Base-by-base conservation (phyloP, 2,888 invertebrate genomes). In the Caenorhabditis sp. region DNA sequence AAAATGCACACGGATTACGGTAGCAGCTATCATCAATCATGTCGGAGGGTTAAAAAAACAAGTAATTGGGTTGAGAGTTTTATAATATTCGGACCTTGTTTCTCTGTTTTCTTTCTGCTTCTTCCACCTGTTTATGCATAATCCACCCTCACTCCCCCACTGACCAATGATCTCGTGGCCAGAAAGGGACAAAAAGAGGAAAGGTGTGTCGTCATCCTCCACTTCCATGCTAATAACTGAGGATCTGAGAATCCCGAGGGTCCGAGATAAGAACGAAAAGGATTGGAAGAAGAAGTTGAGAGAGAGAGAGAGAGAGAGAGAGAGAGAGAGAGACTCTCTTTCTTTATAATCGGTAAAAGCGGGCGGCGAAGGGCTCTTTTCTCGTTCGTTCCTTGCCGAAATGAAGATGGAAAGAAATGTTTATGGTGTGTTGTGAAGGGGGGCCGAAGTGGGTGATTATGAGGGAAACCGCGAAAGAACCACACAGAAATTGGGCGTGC, bases 101-200 rank as follows among this genome's bases (percentile, higher is more conserved):
- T 27, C 15, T 17, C 13, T 22, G 8, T 55, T 27, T 45, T 48
- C 37, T 46, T 45, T 43, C 53, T 20, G 11, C 20, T 27, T 39
- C 50, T 63, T 66, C 22, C 56, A 66, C 56, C 56, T 66, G 66
- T 55, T 58, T 50, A 37, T 41, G 48, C 17, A 20, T 39, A 50
- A 65, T 55, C 65, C 65, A 65, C 55, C 55, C 55, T 65, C 55
- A 56, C 26, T 11, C 24, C 5, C 17, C 24, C 45, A n/a, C n/a
- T n/a, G 63, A 45, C 63, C 26, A 55, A 55, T 63, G 46, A 55
- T 45, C 46, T 22, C 26, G 22, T 32, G 46, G 24, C n/a, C 13
- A 13, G 30, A 58, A 58, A 32, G 8, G 13, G 24, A 15, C 11
- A 46, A 3, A 46, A 15, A 46, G 37, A 46, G 32, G 11, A 37